These are phyloP conservation scores for Scaptomyza pallida DNA, from an alignment of 1,140 invertebrate genomes.

Conservation along the genomic window DNA sequence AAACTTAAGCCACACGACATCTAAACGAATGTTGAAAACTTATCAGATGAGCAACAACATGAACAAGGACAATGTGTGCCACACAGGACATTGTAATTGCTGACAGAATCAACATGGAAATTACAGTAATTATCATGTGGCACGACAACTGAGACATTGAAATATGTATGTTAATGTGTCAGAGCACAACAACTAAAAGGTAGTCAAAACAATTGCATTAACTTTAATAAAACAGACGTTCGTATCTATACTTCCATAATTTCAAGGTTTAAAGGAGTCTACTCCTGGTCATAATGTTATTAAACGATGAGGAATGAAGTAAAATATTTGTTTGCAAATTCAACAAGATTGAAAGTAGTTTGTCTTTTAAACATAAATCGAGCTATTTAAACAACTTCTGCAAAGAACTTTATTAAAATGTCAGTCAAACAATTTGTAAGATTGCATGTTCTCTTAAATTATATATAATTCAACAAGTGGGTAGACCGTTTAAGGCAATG, in stretches of 20 bases:
- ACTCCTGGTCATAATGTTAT: no score
- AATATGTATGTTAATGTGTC: not conserved
- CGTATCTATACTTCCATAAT: no score
- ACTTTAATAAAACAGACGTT: no score
- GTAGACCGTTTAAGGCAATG: slow-evolving; percentile 55
- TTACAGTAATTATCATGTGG: slow-evolving; percentile 28
- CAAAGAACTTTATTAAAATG: not conserved
- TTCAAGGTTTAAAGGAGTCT: no score
- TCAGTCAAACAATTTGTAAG: not conserved
- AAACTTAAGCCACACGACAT: not conserved
- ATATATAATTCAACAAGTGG: slow-evolving; percentile 72
- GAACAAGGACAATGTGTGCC: not conserved
- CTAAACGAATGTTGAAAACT: not conserved
- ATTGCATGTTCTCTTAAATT: slow-evolving; percentile 54
- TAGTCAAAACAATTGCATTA: not conserved
- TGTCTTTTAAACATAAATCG: not conserved
- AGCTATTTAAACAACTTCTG: not conserved
- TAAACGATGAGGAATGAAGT: no score
- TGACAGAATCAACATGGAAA: slow-evolving; percentile 2
- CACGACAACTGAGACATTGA: not conserved
- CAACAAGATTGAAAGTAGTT: not conserved
- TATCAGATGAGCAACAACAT: slow-evolving; percentile 15
- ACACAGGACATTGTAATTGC: not conserved
- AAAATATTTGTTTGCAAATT: no score
- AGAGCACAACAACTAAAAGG: not conserved